Base-by-base conservation (phyloP, 2,797 vertebrate genomes). In the Pitangus sulphuratus region DNA sequence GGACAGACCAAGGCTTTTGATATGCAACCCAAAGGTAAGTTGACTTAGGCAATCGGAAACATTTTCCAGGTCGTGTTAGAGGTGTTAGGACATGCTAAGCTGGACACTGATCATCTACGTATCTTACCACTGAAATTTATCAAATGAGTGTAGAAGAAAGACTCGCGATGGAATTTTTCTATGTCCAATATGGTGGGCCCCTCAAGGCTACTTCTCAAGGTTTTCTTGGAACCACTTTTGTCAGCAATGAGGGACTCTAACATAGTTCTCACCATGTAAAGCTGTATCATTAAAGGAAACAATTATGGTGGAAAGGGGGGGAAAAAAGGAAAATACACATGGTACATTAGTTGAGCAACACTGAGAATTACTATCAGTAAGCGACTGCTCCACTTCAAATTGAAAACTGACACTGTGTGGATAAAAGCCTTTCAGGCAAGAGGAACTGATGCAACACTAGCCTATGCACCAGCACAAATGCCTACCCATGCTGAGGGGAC, bases 211-310 rank as follows among this genome's bases (percentile, higher is more conserved):
- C 99, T 99, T 97, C 99, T 99, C 95, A 99, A 93, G 65, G 99
- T 99, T 98, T 99, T 99, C 98, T 99, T 99, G 66, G 99, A 99
- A 95, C 99, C 99, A 89, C 99, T 99, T 98, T 99, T 99, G 91
- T 99, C 99, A 57, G 99, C 99, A 92, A 99, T 98, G 92, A 99
- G 99, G 81, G 99, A 99, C 98, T 99, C 99, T 97, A 99, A 98
- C 99, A 99, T 99, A 62, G 99, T 99, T 98, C 99, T 98, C 98
- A 99, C 99, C 99, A 99, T 99, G 98, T 99, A 99, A 92, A 99
- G 99, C 99, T 99, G 98, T 89, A 90, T 97, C 94, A 97, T 98
- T 98, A 97, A 96, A 97, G 97, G 96, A 97, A 93, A 97, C 96
- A 96, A 96, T 96, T 40, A 93, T 8, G 82, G 97, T 93, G 96